These are phyloP conservation scores for Priapulus caudatus DNA, from an alignment of 2,888 invertebrate species.

Conservation along the genomic window DNA sequence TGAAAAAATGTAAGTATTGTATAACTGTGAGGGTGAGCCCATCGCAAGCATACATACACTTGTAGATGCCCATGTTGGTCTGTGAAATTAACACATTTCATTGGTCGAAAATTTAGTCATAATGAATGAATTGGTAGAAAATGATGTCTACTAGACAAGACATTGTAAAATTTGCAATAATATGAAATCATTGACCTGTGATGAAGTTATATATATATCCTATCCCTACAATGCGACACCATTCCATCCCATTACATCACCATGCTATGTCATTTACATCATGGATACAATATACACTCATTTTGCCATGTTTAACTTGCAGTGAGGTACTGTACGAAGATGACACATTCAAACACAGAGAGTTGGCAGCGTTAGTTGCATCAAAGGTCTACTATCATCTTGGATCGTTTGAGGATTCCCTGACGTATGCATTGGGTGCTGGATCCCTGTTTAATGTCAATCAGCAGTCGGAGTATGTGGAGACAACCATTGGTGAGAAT, in stretches of 20 bases:
- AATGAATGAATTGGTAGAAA: too few relatives aligned
- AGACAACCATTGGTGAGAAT: constrained; percentile 67
- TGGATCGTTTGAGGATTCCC: constrained; percentile 88
- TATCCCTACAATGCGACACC: constrained; percentile 7
- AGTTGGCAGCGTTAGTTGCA: constrained; percentile 88
- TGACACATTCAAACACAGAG: constrained; percentile 62
- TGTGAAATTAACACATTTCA: too few relatives aligned
- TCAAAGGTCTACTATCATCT: constrained; percentile 97
- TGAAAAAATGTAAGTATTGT: constrained; percentile 66
- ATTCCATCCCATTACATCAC: too few relatives aligned
- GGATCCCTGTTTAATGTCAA: constrained; percentile 89
- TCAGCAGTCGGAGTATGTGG: constrained; percentile 84
- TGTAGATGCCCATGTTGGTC: not conserved
- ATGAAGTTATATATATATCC: not conserved
- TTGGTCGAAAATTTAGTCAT: too few relatives aligned
- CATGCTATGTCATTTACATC: too few relatives aligned
- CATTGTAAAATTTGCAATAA: too few relatives aligned
- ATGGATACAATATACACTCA: too few relatives aligned
- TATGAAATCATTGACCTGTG: too few relatives aligned
- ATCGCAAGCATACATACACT: constrained; percentile 4
- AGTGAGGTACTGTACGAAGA: constrained; percentile 91
- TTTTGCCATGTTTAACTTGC: too few relatives aligned
- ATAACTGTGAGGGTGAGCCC: too few relatives aligned
- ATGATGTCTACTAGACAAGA: too few relatives aligned
- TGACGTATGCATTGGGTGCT: constrained; percentile 93